phyloP scores from a whole-genome alignment of 2,888 invertebrate genomes.

The Venusia cambrica region DNA sequence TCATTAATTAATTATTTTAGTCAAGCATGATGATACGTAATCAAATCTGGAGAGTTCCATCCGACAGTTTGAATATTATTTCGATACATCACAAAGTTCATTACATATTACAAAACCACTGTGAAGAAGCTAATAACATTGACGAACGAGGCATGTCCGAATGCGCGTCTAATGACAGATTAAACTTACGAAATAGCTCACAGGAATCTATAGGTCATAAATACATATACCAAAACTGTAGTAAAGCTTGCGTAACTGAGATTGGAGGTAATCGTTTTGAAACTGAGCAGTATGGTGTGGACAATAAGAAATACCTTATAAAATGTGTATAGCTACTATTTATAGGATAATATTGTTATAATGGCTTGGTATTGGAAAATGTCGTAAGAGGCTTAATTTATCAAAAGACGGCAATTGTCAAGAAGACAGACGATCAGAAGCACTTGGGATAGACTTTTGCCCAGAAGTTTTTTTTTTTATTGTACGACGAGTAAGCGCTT shows the following conservation, averaged over 20 bases:
- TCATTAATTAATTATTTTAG: no score
- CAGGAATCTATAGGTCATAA: constrained; percentile 31
- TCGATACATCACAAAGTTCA: constrained; percentile 7
- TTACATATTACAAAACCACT: constrained; percentile 5
- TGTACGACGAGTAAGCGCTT: no score
- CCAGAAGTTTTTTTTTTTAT: no score
- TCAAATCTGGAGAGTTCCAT: constrained; percentile 1
- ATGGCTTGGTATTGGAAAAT: no score
- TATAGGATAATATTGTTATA: constrained; percentile 1
- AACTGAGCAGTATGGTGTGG: constrained; percentile 16
- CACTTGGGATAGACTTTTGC: no score
- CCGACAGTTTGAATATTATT: constrained; percentile 7
- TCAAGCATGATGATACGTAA: no score
- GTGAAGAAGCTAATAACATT: constrained; percentile 10
- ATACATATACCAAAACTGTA: constrained; percentile 32
- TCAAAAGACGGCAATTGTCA: no score
- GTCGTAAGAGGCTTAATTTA: no score
- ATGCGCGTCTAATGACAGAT: constrained; percentile 15
- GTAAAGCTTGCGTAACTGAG: constrained; percentile 27
- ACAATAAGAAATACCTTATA: constrained; percentile 21
- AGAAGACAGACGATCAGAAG: no score
- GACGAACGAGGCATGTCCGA: constrained; percentile 10
- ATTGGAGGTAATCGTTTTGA: constrained; percentile 27
- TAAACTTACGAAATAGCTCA: constrained; percentile 22
- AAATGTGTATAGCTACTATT: constrained; percentile 7